Base-by-base conservation (phyloP, 2,113 vertebrate genomes). In the Muntiacus reevesi region DNA sequence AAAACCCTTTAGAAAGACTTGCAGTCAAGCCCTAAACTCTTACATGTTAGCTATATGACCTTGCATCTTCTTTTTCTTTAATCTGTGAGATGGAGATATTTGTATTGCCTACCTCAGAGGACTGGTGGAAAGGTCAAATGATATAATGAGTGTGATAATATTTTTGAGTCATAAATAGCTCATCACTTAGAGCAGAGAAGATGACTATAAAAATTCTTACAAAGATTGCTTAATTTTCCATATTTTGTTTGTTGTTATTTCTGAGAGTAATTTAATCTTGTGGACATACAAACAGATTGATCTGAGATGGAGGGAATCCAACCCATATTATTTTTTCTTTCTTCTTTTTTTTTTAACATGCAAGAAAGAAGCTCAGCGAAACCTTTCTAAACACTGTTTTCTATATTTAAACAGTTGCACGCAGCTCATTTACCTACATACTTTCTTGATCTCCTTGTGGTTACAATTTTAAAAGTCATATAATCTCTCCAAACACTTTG, bases 401-500 rank as follows among this genome's bases (percentile, higher is more conserved):
- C 94, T 95, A 52, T 97, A 74, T 97, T 98, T 97, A 96, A 93
- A 84, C 67, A 85, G 50, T 95, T 98, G 94, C 81, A 67, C 43
- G 59, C 79, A 92, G 89, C 87, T 98, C 21, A 93, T 89, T 98
- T 96, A 87, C 57, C 84, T 97, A 83, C 52, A 81, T 78, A 87
- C 55, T 40, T 98, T 88, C 97, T 54, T 93, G 90, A 96, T 91
- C 97, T 92, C 40, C 97, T 84, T 87, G 45, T 0, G 43, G 92
- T 98, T 98, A 96, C 52, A 85, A 36, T 30, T 88, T 93, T 86
- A 30, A 81, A 97, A 91, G 98, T 94, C 94, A 92, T 95, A 27
- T 97, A 98, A 98, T 98, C 96, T 97, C 98, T 71, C 98, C 87
- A 98, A 98, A 97, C 62, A 94, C 54, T 98, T 30, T 21, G 57